A percentile compares a stretch with the other conserved stretches of the same genome.
These are phyloP conservation scores for Parelbella ahira DNA, from an alignment of 2,888 invertebrate genomes.

Conservation along the genomic window DNA sequence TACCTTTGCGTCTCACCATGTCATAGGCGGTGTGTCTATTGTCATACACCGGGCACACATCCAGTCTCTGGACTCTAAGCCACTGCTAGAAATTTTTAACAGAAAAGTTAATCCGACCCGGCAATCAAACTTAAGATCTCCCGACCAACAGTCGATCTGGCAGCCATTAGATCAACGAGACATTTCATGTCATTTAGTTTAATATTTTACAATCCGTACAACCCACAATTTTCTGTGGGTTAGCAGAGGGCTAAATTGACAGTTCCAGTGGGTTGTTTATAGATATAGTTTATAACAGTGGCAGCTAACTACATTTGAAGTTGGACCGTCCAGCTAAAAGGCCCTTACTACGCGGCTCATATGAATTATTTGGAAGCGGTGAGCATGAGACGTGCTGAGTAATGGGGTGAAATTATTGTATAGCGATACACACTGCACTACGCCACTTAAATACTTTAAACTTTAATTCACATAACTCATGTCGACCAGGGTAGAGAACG, in stretches of 20 bases:
- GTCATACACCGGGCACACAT: too few relatives aligned
- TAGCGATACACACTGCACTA: slow-evolving; percentile 40
- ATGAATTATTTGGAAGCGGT: slow-evolving; percentile 73
- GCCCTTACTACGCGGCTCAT: slow-evolving; percentile 67
- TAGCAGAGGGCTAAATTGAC: slow-evolving; percentile 7
- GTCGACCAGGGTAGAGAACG: background rate
- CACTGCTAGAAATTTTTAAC: too few relatives aligned
- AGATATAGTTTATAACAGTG: slow-evolving; percentile 58
- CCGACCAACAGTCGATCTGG: too few relatives aligned
- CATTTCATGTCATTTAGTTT: too few relatives aligned
- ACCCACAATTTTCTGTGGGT: background rate
- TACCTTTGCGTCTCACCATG: too few relatives aligned
- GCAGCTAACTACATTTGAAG: slow-evolving; percentile 67
- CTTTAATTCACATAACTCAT: slow-evolving; percentile 10
- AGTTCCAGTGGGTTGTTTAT: slow-evolving; percentile 49
- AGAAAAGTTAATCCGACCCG: too few relatives aligned
- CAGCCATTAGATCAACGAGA: too few relatives aligned
- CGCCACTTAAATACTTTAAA: slow-evolving; percentile 8
- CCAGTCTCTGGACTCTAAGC: too few relatives aligned
- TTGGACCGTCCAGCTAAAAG: slow-evolving; percentile 71
- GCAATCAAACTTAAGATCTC: too few relatives aligned
- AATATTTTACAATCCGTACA: too few relatives aligned
- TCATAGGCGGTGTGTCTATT: too few relatives aligned
- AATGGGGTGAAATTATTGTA: slow-evolving; percentile 59
- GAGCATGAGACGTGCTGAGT: slow-evolving; percentile 55